Base-by-base conservation (phyloP, 1,140 invertebrate genomes). In the Lordiphosa mommai region DNA sequence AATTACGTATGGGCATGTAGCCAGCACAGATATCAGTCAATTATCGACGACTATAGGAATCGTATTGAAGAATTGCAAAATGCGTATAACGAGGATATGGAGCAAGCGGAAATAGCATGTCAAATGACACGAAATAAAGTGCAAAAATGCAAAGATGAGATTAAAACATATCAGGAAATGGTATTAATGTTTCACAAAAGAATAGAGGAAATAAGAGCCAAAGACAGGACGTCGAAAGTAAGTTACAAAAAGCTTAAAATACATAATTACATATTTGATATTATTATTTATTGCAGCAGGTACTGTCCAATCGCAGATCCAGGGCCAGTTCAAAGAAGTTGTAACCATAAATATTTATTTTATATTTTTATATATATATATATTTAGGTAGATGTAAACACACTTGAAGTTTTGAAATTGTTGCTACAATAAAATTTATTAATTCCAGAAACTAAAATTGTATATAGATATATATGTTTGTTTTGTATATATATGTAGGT, bases 371-470 rank as follows among this genome's bases (percentile, higher is more conserved):
- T 33, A 33, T 46, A 20, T 40, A 16, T 17, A 43, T 44, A 44
- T 27, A n/a, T 10, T 3, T 40, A 3, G 16, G 16, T 34, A 34
- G 13, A 34, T 27, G 1, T 9, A 8, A 27, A 20, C 20, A 12
- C 20, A 3, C 10, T 12, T 41, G 4, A 7, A 12, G 12, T 49
- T 65, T 68, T 68, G 34, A 51, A 38, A 61, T 76, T 71, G 67
- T 43, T 33, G 38, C 77, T 84, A 84, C 77, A 77, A 84, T 84
- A 69, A 77, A 84, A 77, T 77, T 82, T 84, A 84, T 84, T 84
- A 84, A 77, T 77, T 72, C 71, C 76, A 77, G 72, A 84, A 84
- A 84, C 77, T 84, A 77, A 77, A 65, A 51, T 77, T 77, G 77
- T 84, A 84, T 84, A 84, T 84, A 84, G 72, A 84, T 72, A 77